These are phyloP conservation scores for Clusia tigrina DNA, from an alignment of 2,888 invertebrate species.

Conservation along the genomic window DNA sequence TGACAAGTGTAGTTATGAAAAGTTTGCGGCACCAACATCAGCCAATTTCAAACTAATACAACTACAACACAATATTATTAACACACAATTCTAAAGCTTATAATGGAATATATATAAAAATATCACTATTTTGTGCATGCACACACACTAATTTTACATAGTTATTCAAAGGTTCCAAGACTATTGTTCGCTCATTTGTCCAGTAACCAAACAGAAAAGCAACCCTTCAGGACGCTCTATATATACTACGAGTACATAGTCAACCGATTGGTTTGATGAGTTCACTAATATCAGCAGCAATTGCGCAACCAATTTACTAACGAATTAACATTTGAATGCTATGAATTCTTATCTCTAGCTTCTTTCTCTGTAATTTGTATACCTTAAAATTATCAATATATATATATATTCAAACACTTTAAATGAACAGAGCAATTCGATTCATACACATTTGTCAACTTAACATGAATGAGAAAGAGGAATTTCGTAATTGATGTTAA, in stretches of 20 bases:
- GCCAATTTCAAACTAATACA: neutral
- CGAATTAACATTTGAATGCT: neutral
- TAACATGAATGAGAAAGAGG: constrained; percentile 21
- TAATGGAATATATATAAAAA: too few relatives aligned
- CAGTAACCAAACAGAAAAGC: too few relatives aligned
- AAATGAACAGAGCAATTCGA: constrained; percentile 13
- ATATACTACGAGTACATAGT: too few relatives aligned
- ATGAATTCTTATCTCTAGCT: neutral
- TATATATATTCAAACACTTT: constrained; percentile 10
- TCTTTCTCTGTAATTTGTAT: neutral
- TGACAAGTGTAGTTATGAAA: constrained; percentile 30
- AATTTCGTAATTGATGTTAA: constrained; percentile 52
- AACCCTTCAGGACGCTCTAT: too few relatives aligned
- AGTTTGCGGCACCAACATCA: neutral
- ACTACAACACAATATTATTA: too few relatives aligned
- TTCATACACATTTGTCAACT: constrained; percentile 35
- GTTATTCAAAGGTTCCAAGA: too few relatives aligned
- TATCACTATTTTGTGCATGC: too few relatives aligned
- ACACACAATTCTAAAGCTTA: too few relatives aligned
- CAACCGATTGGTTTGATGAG: too few relatives aligned
- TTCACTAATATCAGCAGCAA: too few relatives aligned
- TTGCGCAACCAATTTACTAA: neutral
- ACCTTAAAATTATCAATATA: neutral
- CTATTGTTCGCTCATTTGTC: too few relatives aligned
- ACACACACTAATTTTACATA: too few relatives aligned